These are phyloP conservation scores for Melipona beecheii DNA, from an alignment of 2,888 invertebrate species.

Conservation along the genomic window DNA sequence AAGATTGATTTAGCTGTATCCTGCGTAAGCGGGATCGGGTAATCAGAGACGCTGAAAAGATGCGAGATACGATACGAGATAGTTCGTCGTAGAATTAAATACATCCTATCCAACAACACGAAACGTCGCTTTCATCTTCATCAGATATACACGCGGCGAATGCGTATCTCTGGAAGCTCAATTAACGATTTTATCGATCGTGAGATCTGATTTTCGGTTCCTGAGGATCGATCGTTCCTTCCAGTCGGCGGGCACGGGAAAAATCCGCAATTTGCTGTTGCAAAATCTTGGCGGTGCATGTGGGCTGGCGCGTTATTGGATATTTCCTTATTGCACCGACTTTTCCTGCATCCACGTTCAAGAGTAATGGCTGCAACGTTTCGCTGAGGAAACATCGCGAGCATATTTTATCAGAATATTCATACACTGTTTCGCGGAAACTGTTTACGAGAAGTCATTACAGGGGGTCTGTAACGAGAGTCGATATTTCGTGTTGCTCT, in stretches of 20 bases:
- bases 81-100: conserved; percentile 11
- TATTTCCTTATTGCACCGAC: conserved; percentile 33
- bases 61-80: neutral
- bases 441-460: neutral
- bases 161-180: too few species aligned
- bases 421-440: neutral
- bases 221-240: neutral
- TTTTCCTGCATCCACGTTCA: conserved; percentile 16
- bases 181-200: neutral
- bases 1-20: conserved; percentile 18
- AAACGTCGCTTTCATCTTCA: neutral
- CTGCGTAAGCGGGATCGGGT: conserved; percentile 2
- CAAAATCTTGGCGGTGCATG: neutral
- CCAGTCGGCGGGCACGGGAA: neutral
- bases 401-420: neutral
- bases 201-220: neutral
- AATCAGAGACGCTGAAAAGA: conserved; percentile 14
- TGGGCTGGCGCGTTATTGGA: conserved; percentile 22
- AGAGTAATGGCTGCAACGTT: conserved; percentile 4
- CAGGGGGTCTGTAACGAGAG: neutral
- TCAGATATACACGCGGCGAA: neutral
- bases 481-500: neutral
- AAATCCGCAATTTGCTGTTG: conserved; percentile 3
- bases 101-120: neutral
- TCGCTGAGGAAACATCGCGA: neutral